phyloP scores from a whole-genome alignment of 2,888 invertebrate genomes.

The Agonopterix alstromeriana region DNA sequence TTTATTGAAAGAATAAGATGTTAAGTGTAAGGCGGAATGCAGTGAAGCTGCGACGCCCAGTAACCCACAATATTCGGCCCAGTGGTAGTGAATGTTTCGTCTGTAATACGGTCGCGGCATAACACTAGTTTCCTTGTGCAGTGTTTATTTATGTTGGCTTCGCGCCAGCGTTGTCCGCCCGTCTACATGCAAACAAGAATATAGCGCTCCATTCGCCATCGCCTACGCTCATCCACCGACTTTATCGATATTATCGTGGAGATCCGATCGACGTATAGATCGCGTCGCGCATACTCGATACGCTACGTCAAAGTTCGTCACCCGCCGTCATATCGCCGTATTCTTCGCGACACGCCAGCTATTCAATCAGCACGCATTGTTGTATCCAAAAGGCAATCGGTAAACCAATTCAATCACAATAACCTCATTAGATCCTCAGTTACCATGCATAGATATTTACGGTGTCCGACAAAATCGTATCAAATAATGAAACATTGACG shows the following conservation, averaged over 20 bases:
- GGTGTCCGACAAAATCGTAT: background rate
- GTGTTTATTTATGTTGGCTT: constrained; percentile 73
- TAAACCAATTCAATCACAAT: constrained; percentile 19
- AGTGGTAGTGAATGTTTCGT: constrained; percentile 74
- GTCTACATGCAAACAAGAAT: constrained; percentile 59
- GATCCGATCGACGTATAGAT: constrained; percentile 52
- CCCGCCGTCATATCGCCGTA: constrained; percentile 48
- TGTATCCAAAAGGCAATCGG: constrained; percentile 43
- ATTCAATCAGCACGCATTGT: constrained; percentile 51
- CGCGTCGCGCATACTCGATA: constrained; percentile 33
- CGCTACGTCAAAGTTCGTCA: constrained; percentile 59
- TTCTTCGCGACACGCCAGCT: constrained; percentile 33
- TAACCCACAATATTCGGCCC: constrained; percentile 73
- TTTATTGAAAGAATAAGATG: constrained; percentile 1
- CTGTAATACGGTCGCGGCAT: constrained; percentile 75
- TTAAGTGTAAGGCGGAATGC: constrained; percentile 8
- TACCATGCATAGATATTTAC: background rate
- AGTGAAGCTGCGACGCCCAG: constrained; percentile 46
- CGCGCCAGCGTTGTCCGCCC: constrained; percentile 67
- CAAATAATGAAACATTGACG: background rate
- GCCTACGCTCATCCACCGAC: constrained; percentile 49
- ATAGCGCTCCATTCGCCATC: constrained; percentile 28
- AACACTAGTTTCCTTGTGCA: constrained; percentile 76
- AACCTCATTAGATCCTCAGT: constrained; percentile 10
- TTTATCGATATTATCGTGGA: constrained; percentile 45